Evolutionary conservation across 2,797 vertebrate genomes (phyloP).

Genomic region (Lepilemur ruficaudatus): DNA sequence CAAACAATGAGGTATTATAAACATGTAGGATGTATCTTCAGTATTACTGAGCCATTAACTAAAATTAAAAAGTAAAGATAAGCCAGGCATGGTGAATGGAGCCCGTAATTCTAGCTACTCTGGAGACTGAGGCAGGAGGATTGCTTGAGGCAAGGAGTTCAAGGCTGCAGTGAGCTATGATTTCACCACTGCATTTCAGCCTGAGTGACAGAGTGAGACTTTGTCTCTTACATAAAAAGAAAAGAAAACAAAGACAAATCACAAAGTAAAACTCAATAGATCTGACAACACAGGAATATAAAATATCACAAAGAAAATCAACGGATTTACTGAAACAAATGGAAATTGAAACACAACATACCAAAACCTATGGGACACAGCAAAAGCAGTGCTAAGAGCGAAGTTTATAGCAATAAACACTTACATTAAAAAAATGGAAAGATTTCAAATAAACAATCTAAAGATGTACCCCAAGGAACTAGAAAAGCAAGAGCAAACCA

Average conservation of each 20-base stretch:
- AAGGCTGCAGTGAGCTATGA: neutral
- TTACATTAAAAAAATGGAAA: neutral
- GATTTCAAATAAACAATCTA: neutral
- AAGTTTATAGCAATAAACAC: neutral
- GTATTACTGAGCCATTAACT: constrained; percentile 8
- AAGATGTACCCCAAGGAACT: neutral
- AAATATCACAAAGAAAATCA: neutral
- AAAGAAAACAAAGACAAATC: constrained; percentile 5
- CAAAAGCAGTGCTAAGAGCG: neutral
- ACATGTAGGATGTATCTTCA: neutral
- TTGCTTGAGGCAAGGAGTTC: neutral
- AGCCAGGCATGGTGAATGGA: neutral
- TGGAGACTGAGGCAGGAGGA: neutral
- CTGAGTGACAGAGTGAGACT: neutral
- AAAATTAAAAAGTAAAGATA: constrained; percentile 25
- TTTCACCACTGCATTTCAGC: neutral
- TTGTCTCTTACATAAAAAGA: neutral
- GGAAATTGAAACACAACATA: neutral
- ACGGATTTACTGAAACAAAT: neutral
- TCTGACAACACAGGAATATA: neutral
- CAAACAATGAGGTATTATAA: neutral
- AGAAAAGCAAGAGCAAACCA: neutral
- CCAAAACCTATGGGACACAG: neutral
- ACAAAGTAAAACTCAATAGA: constrained; percentile 8
- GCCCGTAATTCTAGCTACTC: neutral